Evolutionary conservation across 2,797 vertebrate species (phyloP).

Genomic region (Alosa sapidissima): DNA sequence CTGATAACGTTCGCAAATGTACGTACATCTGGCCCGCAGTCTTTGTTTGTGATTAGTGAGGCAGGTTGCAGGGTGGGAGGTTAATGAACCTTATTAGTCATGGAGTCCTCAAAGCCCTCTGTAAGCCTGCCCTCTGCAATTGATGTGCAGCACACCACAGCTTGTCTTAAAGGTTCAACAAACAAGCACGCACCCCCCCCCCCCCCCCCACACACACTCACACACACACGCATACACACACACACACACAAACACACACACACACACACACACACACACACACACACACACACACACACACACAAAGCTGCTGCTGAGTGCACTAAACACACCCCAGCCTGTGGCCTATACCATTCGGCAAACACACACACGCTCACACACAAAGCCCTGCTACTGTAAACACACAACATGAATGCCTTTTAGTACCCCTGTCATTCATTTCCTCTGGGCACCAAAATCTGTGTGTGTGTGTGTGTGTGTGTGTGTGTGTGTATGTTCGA

Average conservation of each 20-base stretch:
- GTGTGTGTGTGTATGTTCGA: neutral
- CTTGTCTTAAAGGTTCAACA: neutral
- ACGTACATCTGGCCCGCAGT: neutral
- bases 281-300: neutral
- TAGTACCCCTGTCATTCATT: neutral
- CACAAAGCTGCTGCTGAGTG: neutral
- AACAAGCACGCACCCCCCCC: neutral
- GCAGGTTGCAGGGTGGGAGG: neutral
- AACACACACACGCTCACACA: neutral
- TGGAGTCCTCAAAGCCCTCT: neutral
- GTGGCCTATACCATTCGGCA: neutral
- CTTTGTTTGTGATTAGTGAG: neutral
- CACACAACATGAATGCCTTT: neutral
- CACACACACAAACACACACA: neutral
- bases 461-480: neutral
- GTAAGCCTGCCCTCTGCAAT: neutral
- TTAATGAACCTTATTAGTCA: conserved; percentile 8
- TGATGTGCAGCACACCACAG: neutral
- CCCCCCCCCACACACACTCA: neutral
- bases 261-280: neutral
- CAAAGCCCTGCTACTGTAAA: neutral
- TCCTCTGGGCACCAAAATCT: neutral
- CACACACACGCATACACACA: neutral
- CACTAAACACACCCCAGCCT: neutral
- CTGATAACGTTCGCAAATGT: no score